Evolutionary conservation across 2,888 invertebrate genomes (phyloP).

Genomic region (Lamellibrachia satsuma): DNA sequence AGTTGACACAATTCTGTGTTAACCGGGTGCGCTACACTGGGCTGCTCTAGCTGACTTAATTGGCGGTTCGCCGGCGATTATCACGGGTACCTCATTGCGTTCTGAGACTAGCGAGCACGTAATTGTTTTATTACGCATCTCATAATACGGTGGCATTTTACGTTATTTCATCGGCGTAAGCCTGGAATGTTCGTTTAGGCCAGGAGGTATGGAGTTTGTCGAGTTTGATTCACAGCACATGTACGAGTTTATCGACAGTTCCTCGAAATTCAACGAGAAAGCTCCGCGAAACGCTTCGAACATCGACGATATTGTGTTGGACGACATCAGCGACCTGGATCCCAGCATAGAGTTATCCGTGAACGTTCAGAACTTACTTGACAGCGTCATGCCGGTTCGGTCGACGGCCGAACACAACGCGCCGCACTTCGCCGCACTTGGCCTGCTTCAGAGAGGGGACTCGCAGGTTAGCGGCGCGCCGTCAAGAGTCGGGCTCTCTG

Average conservation of each 20-base stretch:
- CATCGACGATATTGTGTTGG: conserved; percentile 66
- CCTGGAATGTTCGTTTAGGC: background rate
- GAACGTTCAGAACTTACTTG: conserved; percentile 88
- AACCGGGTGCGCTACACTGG: background rate
- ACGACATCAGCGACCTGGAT: conserved; percentile 80
- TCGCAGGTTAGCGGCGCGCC: background rate
- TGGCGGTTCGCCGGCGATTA: background rate
- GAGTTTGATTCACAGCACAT: conserved; percentile 7
- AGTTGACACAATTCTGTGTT: background rate
- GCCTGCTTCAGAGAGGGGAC: background rate
- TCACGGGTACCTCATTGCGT: background rate
- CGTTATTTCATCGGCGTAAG: background rate
- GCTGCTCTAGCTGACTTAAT: background rate
- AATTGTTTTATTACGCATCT: background rate
- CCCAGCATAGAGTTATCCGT: conserved; percentile 87
- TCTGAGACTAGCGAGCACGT: background rate
- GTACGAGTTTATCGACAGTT: conserved; percentile 31
- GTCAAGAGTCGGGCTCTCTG: background rate
- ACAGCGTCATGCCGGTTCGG: conserved; percentile 56
- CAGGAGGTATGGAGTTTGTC: background rate
- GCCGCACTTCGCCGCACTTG: conserved; percentile 30
- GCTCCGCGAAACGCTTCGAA: conserved; percentile 24
- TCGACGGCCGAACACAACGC: conserved; percentile 17
- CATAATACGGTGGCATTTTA: background rate
- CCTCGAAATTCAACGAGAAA: conserved; percentile 31